A percentile compares a stretch with the other conserved stretches of the same genome.
Conservation (phyloP, 2,888 invertebrate genomes). For the Chaetogeoica ovagalla region DNA sequence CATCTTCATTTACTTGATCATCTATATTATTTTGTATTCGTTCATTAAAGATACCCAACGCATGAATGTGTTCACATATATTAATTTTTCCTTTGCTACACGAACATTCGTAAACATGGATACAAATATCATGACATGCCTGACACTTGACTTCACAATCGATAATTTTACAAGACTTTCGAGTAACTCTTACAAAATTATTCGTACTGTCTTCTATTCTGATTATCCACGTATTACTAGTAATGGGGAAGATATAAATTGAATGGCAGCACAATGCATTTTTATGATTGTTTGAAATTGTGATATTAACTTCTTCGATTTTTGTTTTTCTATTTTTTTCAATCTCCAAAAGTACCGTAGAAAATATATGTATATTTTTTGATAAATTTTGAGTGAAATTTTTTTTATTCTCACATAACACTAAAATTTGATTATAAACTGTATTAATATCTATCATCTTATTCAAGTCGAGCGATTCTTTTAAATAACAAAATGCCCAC, state of each 20-base stretch:
- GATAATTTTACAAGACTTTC: constrained; percentile 45
- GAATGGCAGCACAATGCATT: constrained; percentile 44
- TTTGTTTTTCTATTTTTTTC: constrained; percentile 52
- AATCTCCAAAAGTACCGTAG: constrained; percentile 53
- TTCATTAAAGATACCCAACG: constrained; percentile 41
- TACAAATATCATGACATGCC: constrained; percentile 52
- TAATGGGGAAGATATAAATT: constrained; percentile 42
- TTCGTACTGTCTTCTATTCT: constrained; percentile 52
- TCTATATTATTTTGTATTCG: constrained; percentile 4
- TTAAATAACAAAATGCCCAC: constrained; percentile 54
- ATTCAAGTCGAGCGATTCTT: constrained; percentile 50
- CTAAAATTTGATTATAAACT: constrained; percentile 52
- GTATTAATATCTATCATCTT: constrained; percentile 53
- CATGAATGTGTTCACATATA: constrained; percentile 55
- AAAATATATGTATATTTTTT: constrained; percentile 53
- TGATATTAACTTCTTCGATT: constrained; percentile 52
- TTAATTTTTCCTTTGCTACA: constrained; percentile 52
- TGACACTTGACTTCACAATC: constrained; percentile 38
- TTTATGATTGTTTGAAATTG: constrained; percentile 52
- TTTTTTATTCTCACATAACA: constrained; percentile 54
- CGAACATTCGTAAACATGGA: constrained; percentile 54
- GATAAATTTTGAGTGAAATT: constrained; percentile 52
- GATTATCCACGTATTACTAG: constrained; percentile 49
- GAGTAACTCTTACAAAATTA: constrained; percentile 50
- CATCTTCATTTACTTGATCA: background rate